Evolutionary conservation across 2,113 vertebrate species (phyloP).

Genomic region (Psittacara wagleri): DNA sequence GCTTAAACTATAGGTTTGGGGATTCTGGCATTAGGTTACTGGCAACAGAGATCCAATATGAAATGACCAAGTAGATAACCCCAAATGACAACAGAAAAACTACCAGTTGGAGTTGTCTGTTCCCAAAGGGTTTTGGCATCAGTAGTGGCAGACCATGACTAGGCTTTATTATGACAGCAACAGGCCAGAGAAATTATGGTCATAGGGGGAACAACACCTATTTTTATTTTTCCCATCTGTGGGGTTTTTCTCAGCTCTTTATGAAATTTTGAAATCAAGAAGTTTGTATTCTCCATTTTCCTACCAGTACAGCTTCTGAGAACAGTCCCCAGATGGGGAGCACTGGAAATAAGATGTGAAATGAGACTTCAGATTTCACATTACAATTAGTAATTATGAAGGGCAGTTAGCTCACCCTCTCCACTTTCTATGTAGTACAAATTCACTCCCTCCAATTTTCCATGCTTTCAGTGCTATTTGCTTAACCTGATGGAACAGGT

Average conservation of each 20-base stretch:
- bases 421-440: background rate
- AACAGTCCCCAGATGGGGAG: background rate
- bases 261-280: background rate
- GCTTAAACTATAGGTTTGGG: background rate
- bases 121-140: background rate
- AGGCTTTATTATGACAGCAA: background rate
- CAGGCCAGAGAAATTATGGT: background rate
- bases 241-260: background rate
- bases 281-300: background rate
- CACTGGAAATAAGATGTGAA: slow-evolving; percentile 24
- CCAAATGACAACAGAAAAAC: background rate
- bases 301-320: background rate
- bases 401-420: background rate
- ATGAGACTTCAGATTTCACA: slow-evolving; percentile 1
- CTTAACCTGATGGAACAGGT: background rate
- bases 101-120: fast-evolving
- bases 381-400: background rate
- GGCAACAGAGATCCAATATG: background rate
- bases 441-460: background rate
- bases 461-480: background rate
- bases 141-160: background rate
- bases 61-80: background rate
- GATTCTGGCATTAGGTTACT: background rate
- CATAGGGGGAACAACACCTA: background rate
- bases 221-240: background rate